phyloP scores from a whole-genome alignment of 2,888 invertebrate species.

The Drosophila vallismaia region DNA sequence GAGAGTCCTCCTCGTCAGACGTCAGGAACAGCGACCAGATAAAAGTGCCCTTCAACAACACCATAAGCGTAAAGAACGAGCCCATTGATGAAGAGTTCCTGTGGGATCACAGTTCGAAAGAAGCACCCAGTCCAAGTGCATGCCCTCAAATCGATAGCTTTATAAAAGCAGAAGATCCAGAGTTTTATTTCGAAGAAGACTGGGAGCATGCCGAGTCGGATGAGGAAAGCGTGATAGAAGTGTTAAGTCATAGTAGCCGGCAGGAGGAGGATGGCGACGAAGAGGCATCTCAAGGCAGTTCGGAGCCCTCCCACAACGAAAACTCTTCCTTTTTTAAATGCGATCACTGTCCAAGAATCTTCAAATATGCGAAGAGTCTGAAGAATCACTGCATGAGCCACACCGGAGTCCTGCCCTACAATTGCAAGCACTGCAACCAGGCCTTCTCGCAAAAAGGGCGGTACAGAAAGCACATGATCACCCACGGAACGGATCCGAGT shows the following conservation, averaged over 20 bases:
- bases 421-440: not conserved
- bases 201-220: not conserved
- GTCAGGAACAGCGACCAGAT: no score
- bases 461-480: not conserved
- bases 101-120: not conserved
- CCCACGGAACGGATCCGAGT: not conserved
- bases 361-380: not conserved
- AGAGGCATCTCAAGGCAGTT: not conserved
- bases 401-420: not conserved
- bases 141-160: not conserved
- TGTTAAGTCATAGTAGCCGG: no score
- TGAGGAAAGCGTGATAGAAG: not conserved
- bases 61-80: not conserved
- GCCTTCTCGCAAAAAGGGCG: not conserved
- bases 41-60: no score
- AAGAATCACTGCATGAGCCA: not conserved
- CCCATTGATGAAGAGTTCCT: not conserved
- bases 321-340: not conserved
- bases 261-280: not conserved
- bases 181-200: not conserved
- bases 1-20: no score
- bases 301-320: not conserved
- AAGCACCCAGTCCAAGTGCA: not conserved
- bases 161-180: not conserved
- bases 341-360: not conserved